A percentile compares a stretch with the other conserved stretches of the same genome.
Evolutionary conservation across 2,113 vertebrate genomes (phyloP).

Genomic region (Pavo muticus): DNA sequence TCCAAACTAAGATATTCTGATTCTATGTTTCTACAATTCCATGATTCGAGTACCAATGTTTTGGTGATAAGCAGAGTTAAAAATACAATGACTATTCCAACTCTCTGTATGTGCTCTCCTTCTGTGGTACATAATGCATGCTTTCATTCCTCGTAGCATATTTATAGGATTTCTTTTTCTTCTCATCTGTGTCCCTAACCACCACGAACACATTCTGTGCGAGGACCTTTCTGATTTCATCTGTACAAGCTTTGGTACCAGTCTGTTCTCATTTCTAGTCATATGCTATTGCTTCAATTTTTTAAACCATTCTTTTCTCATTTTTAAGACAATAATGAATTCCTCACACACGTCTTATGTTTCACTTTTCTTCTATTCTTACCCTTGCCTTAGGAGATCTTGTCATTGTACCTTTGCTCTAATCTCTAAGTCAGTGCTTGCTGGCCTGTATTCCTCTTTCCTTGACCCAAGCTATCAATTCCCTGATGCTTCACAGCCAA

Average conservation of each 20-base stretch:
- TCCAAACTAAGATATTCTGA: not conserved
- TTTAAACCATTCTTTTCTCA: not conserved
- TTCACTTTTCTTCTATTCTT: not conserved
- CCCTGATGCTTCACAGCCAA: conserved; percentile 61
- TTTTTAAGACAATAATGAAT: conserved; percentile 20
- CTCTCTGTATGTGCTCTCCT: not conserved
- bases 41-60: not conserved
- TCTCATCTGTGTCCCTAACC: not conserved
- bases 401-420: not conserved
- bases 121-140: not conserved
- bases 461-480: conserved; percentile 42
- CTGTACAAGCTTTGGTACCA: not conserved
- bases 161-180: not conserved
- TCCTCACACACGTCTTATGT: not conserved
- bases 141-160: not conserved
- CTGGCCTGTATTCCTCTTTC: conserved; percentile 22
- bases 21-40: not conserved
- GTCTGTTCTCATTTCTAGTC: not conserved
- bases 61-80: not conserved
- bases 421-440: not conserved
- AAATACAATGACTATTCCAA: not conserved
- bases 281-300: not conserved
- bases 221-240: conserved; percentile 3
- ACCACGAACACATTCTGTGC: not conserved
- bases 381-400: not conserved